Evolutionary conservation across 2,797 vertebrate genomes (phyloP).

Genomic region (Channallabes apus): DNA sequence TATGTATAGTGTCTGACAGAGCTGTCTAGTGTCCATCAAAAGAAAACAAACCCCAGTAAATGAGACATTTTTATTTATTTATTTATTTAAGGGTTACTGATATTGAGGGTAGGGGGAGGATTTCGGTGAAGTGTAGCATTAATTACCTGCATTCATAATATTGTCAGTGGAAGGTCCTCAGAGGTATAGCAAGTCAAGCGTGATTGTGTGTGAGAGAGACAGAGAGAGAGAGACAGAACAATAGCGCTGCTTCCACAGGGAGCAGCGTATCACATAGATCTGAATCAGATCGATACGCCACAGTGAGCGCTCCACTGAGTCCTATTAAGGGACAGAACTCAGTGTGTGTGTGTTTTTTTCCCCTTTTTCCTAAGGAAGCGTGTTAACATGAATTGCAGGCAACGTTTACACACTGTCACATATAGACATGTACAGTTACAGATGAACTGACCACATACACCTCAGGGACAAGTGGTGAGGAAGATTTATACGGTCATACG

Average conservation of each 20-base stretch:
- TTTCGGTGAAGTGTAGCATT: background rate
- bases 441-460: background rate
- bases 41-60: background rate
- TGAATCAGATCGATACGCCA: slow-evolving; percentile 53
- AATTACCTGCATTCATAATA: background rate
- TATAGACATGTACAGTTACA: background rate
- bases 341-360: slow-evolving; percentile 4
- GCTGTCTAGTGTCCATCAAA: background rate
- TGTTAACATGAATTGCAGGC: background rate
- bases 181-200: background rate
- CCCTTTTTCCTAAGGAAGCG: background rate
- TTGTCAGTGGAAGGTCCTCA: background rate
- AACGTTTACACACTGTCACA: background rate
- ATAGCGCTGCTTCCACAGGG: slow-evolving; percentile 42
- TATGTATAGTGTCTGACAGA: no score
- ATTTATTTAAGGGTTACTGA: background rate
- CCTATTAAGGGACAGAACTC: slow-evolving; percentile 27
- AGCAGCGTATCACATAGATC: slow-evolving; percentile 45
- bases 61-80: background rate
- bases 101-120: background rate
- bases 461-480: background rate
- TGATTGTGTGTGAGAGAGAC: background rate
- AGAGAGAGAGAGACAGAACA: slow-evolving; percentile 32
- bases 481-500: background rate
- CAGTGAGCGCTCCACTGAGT: slow-evolving; percentile 40